Evolutionary conservation across 2,113 vertebrate genomes (phyloP).

Genomic region (Otus sunia): DNA sequence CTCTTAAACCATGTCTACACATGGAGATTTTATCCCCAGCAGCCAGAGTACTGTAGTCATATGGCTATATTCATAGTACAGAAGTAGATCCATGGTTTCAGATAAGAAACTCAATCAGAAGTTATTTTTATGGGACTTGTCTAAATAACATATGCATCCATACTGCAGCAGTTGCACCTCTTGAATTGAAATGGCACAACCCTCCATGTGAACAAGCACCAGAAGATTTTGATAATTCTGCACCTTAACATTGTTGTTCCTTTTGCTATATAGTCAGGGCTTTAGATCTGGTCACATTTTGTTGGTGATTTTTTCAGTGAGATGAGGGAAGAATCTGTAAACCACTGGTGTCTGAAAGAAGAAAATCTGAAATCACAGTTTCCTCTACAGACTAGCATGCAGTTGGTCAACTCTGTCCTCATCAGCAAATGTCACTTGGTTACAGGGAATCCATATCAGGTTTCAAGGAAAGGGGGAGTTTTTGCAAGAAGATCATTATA

Average conservation of each 20-base stretch:
- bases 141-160: not conserved
- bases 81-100: not conserved
- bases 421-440: not conserved
- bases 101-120: not conserved
- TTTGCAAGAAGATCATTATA: not conserved
- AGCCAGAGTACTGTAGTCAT: not conserved
- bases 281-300: not conserved
- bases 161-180: not conserved
- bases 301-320: not conserved
- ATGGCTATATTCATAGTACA: accelerated
- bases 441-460: not conserved
- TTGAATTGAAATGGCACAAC: not conserved
- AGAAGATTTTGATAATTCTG: not conserved
- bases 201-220: not conserved
- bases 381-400: not conserved
- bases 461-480: not conserved
- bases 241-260: not conserved
- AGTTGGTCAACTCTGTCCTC: not conserved
- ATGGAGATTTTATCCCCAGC: not conserved
- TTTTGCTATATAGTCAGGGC: not conserved
- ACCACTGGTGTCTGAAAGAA: not conserved
- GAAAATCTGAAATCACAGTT: not conserved
- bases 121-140: not conserved
- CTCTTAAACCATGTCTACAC: not conserved
- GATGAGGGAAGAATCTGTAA: not conserved